Conservation (phyloP, 1,140 invertebrate genomes). For the Lutraria rhynchaena region DNA sequence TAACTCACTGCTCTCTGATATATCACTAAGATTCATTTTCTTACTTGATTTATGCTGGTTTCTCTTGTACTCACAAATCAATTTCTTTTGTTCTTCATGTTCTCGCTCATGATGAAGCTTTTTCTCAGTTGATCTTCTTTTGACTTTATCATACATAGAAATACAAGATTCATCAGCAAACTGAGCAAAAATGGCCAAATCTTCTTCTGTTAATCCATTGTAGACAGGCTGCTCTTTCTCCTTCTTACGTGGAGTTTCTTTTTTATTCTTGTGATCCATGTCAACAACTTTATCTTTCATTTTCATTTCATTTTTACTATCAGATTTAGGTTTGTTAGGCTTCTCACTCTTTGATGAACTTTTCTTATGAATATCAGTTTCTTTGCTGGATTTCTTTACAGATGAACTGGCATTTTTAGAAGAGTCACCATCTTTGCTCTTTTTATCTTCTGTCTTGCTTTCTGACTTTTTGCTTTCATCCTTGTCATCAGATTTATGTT, state of each 20-base stretch:
- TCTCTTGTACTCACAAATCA: slow-evolving; percentile 86
- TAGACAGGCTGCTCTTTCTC: slow-evolving; percentile 58
- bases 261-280: slow-evolving; percentile 47
- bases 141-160: slow-evolving; percentile 99
- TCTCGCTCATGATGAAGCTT: slow-evolving; percentile 83
- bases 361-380: slow-evolving; percentile 43
- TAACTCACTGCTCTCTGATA: slow-evolving; percentile 64
- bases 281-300: slow-evolving; percentile 55
- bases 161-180: slow-evolving; percentile 86
- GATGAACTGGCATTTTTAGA: slow-evolving; percentile 29
- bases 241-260: slow-evolving; percentile 64
- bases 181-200: slow-evolving; percentile 53
- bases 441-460: slow-evolving; percentile 58
- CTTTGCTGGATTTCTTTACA: slow-evolving; percentile 33
- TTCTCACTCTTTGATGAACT: slow-evolving; percentile 41
- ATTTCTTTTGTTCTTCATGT: slow-evolving; percentile 92
- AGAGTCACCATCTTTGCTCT: slow-evolving; percentile 53
- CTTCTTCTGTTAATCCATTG: slow-evolving; percentile 56
- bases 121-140: slow-evolving; percentile 94
- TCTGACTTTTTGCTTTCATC: slow-evolving; percentile 59
- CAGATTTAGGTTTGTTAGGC: slow-evolving; percentile 37
- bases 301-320: slow-evolving; percentile 61
- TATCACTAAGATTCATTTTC: slow-evolving; percentile 64
- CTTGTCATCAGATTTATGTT: slow-evolving; percentile 53
- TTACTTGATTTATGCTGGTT: slow-evolving; percentile 88